Percentiles rank a stretch among this genome's conserved stretches.
Evolutionary conservation across 2,113 vertebrate species (phyloP).

Genomic region (Podocnemis expansa): DNA sequence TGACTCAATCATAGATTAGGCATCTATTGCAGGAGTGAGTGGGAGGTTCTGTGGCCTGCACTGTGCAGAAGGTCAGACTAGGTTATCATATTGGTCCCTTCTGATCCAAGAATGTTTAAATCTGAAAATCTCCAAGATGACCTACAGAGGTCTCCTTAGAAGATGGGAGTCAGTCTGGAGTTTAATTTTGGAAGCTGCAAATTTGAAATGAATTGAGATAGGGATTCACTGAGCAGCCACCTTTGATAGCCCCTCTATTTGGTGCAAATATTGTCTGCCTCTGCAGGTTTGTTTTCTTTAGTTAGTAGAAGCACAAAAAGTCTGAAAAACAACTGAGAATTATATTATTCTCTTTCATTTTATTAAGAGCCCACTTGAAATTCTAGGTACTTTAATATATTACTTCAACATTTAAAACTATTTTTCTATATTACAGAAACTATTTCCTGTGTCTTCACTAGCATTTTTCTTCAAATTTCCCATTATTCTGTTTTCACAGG

Average conservation of each 20-base stretch:
- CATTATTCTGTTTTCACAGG: background rate
- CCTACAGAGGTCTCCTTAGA: conserved; percentile 65
- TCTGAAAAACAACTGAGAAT: background rate
- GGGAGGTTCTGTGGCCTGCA: too few species aligned
- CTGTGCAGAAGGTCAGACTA: too few species aligned
- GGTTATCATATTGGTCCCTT: too few species aligned
- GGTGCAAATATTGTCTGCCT: background rate
- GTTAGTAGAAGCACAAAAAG: background rate
- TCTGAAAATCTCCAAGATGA: conserved; percentile 66
- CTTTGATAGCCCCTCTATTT: conserved; percentile 46
- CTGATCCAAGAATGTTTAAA: too few species aligned
- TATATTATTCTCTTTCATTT: background rate
- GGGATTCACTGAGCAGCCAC: conserved; percentile 31
- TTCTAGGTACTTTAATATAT: background rate
- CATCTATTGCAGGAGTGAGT: too few species aligned
- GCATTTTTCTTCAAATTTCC: background rate
- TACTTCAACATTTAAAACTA: background rate
- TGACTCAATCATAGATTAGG: too few species aligned
- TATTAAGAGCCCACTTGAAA: background rate
- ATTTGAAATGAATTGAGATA: conserved; percentile 65
- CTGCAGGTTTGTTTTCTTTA: conserved; percentile 3
- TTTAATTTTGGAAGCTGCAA: conserved; percentile 69
- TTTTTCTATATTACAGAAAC: background rate
- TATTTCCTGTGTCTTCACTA: background rate
- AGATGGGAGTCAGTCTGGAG: conserved; percentile 64